Conservation (phyloP, 2,888 invertebrate genomes). For the Boloria euphrosyne region DNA sequence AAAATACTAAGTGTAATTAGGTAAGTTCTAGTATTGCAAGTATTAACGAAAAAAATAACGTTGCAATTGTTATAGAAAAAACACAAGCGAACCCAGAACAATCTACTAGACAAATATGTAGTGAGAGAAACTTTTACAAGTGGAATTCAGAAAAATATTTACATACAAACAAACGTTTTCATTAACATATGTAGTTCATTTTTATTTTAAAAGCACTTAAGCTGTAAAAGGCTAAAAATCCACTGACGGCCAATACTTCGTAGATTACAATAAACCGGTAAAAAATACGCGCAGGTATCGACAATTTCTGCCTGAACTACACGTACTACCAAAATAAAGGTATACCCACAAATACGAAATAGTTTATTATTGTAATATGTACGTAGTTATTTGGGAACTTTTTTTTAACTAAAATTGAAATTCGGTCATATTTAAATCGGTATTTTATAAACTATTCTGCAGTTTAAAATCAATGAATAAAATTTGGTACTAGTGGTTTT, state of each 20-base stretch:
- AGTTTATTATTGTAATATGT: neutral
- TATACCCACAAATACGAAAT: neutral
- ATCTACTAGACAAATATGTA: too few species aligned
- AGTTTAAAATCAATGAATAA: too few species aligned
- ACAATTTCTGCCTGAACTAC: constrained; percentile 27
- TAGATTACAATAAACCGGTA: constrained; percentile 39
- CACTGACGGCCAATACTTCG: constrained; percentile 27
- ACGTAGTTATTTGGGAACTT: too few species aligned
- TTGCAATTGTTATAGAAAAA: too few species aligned
- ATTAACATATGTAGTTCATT: constrained; percentile 5
- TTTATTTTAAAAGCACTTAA: constrained; percentile 35
- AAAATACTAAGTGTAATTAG: too few species aligned
- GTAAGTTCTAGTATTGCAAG: too few species aligned
- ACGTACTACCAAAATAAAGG: neutral
- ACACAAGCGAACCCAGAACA: too few species aligned
- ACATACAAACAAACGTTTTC: constrained; percentile 9
- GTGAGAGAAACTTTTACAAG: neutral
- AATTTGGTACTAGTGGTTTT: too few species aligned
- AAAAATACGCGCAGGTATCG: constrained; percentile 33
- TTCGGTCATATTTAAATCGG: neutral
- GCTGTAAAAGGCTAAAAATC: constrained; percentile 34
- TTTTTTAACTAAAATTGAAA: neutral
- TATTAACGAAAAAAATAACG: too few species aligned
- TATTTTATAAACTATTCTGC: too few species aligned
- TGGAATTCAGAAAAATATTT: neutral